These are phyloP conservation scores for Festucalex cinctus DNA, from an alignment of 2,113 vertebrate genomes.

Conservation along the genomic window DNA sequence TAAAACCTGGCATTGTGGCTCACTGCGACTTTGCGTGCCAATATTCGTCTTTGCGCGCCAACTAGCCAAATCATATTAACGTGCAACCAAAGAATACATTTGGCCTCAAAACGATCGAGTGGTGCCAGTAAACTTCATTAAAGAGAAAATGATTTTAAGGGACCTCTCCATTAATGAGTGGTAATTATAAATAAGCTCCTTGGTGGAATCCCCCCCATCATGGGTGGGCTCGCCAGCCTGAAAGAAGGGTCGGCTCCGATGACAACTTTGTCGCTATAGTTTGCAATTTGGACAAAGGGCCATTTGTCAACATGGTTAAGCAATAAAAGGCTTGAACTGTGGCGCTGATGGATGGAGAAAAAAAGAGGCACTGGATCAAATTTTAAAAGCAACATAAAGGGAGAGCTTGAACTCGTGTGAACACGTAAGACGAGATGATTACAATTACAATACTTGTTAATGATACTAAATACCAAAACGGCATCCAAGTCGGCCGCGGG, in stretches of 20 bases:
- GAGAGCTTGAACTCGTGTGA: conserved; percentile 33
- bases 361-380: conserved; percentile 22
- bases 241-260: conserved; percentile 78
- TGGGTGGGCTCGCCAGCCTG: conserved; percentile 75
- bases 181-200: conserved; percentile 78
- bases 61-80: conserved; percentile 76
- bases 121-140: conserved; percentile 72
- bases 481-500: neutral
- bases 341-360: conserved; percentile 40
- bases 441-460: conserved; percentile 19
- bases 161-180: conserved; percentile 63
- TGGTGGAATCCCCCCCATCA: conserved; percentile 61
- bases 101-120: conserved; percentile 54
- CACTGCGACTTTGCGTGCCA: conserved; percentile 66
- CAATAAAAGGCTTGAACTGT: conserved; percentile 65
- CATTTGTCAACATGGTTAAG: conserved; percentile 79
- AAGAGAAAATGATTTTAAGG: conserved; percentile 68
- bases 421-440: conserved; percentile 48
- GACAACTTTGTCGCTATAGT: conserved; percentile 75
- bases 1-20: conserved; percentile 66
- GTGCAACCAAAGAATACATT: conserved; percentile 71
- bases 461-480: neutral
- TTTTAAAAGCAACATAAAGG: conserved; percentile 38
- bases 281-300: conserved; percentile 73
- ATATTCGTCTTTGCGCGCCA: conserved; percentile 70